Evolutionary conservation across 2,797 vertebrate species (phyloP).

Genomic region (Hoplostethus mediterraneus): DNA sequence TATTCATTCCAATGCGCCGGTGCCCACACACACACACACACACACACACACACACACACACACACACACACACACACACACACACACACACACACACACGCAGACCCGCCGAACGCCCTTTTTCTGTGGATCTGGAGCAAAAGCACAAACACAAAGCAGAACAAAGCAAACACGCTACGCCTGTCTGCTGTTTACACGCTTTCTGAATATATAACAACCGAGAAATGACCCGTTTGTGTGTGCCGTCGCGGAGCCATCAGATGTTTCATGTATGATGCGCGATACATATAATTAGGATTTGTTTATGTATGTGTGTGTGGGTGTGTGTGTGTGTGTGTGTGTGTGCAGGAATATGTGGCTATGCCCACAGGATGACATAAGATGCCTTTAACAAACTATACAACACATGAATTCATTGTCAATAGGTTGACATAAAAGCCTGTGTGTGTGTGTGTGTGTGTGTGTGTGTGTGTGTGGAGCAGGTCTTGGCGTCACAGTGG

Average conservation of each 20-base stretch:
- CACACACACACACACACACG: neutral
- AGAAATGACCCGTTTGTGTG: constrained; percentile 19
- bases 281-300: constrained; percentile 39
- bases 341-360: neutral
- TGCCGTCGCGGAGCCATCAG: constrained; percentile 20
- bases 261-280: constrained; percentile 15
- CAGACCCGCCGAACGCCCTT: neutral
- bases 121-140: neutral
- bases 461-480: constrained; percentile 14
- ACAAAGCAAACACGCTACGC: neutral
- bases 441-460: constrained; percentile 13
- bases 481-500: constrained; percentile 42
- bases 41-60: neutral
- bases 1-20: neutral
- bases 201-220: constrained; percentile 4
- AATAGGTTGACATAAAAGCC: constrained; percentile 33
- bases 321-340: constrained; percentile 5
- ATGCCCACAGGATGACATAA: constrained; percentile 34
- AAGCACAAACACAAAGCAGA: neutral
- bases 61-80: neutral
- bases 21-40: neutral
- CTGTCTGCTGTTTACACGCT: neutral
- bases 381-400: constrained; percentile 8
- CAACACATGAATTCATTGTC: constrained; percentile 48
- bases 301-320: neutral